Percentiles rank a stretch among this genome's conserved stretches.
phyloP scores from a whole-genome alignment of 2,797 vertebrate species.

The Sorex maritimensis region DNA sequence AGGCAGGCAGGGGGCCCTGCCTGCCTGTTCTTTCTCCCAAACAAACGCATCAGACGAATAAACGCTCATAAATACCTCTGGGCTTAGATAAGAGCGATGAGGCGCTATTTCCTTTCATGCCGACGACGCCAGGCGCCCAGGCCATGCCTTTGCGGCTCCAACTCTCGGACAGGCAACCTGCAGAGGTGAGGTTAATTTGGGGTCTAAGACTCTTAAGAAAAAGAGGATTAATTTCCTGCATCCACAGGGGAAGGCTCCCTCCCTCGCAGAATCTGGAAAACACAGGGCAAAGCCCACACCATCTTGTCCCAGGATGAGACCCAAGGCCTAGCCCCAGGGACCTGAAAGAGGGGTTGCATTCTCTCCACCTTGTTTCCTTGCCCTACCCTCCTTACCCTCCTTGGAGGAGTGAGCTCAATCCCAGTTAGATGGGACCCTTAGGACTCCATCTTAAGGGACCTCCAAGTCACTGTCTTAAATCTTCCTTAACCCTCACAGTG shows the following conservation, averaged over 20 bases:
- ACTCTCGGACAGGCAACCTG: constrained; percentile 83
- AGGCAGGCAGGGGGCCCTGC: constrained; percentile 80
- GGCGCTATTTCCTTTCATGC: constrained; percentile 88
- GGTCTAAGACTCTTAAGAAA: constrained; percentile 62
- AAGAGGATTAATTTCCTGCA: constrained; percentile 52
- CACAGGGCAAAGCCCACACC: neutral
- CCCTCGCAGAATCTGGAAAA: neutral
- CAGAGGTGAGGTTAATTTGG: constrained; percentile 84
- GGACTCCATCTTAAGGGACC: neutral
- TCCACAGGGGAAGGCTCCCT: constrained; percentile 3
- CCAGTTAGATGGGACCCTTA: neutral
- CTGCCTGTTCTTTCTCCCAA: constrained; percentile 86
- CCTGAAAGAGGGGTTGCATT: neutral
- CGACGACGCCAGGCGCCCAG: constrained; percentile 83
- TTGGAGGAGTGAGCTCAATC: neutral
- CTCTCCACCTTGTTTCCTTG: neutral
- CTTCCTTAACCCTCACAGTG: neutral
- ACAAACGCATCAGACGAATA: constrained; percentile 88
- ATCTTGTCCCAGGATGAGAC: neutral
- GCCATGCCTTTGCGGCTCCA: constrained; percentile 74
- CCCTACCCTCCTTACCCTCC: neutral
- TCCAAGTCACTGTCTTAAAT: constrained; percentile 47
- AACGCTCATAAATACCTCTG: constrained; percentile 89
- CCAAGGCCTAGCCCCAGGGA: constrained; percentile 47
- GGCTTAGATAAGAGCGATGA: constrained; percentile 88